Base-by-base conservation (phyloP, 92 coral and sea anemone species). In the Phenganax stokvisi region DNA sequence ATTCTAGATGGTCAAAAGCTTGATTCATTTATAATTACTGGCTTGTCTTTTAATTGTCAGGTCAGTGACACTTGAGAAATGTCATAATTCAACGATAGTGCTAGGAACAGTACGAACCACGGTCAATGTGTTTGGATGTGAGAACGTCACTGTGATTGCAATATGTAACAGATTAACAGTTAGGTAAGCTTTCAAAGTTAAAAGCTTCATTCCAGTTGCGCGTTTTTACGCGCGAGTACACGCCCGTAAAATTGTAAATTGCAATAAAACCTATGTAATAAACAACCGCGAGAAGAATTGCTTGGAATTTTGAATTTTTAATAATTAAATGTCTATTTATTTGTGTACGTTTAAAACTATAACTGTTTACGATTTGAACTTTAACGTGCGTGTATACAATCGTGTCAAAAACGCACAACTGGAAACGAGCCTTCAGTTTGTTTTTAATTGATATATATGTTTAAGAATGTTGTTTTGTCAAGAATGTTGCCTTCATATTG, bases 21-120 rank as follows among this genome's bases (percentile, higher is more conserved):
- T 2, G 2, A 10, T 54, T 54, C 16, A 54, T 17, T 72, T 76
- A 16, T 7, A 8, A 20, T 20, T 20, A 20, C 25, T 20, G 25
- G 25, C 25, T 20, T 20, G 25, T 28, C 10, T 62, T 7, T 86
- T 66, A 16, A 31, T 37, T 31, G 80, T 70, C 79, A 93, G 98
- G 87, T 91, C 98, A 10, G 98, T 93, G 70, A 93, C 94, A 44
- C 81, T 93, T 6, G 94, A 91, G 80, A 93, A 90, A 63, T 93
- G 98, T 57, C 98, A 93, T 84, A 89, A 89, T 61, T 93, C 97
- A 7, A 93, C 97, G 7, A 92, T 93, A 11, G 98, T 93, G 55
- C 89, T 93, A 8, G 98, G 98, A 51, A 88, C 92, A 75, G 89
- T 92, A 10, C 88, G 90, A 84, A 90, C 97, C 64, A 86, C 89